phyloP scores from a whole-genome alignment of 2,113 vertebrate species.

The Rynchops niger region DNA sequence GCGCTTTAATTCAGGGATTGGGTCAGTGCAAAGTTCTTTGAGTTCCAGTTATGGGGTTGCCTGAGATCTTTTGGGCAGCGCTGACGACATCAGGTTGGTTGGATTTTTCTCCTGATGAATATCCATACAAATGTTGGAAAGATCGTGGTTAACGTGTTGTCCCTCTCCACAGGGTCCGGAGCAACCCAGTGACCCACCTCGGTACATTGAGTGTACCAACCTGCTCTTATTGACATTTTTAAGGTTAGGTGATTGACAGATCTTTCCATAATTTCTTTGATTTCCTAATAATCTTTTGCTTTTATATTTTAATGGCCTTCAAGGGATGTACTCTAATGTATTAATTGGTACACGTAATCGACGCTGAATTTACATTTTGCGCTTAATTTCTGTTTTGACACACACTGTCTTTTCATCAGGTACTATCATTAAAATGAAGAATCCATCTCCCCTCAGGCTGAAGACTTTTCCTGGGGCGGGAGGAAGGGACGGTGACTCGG shows the following conservation, averaged over 20 bases:
- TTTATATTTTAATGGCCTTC: neutral
- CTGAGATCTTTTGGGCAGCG: neutral
- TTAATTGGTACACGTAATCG: rapidly evolving
- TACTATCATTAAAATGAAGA: rapidly evolving
- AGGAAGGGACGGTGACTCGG: neutral
- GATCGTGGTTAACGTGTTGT: rapidly evolving
- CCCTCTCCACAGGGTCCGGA: neutral
- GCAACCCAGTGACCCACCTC: neutral
- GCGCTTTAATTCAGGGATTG: rapidly evolving
- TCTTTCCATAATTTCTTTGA: neutral
- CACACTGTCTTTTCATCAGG: neutral
- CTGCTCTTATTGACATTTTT: neutral
- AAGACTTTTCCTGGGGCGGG: neutral
- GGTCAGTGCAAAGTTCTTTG: neutral
- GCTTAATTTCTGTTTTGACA: neutral
- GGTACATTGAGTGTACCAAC: rapidly evolving
- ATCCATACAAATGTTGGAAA: neutral
- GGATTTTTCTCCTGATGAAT: neutral
- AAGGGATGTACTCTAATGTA: neutral
- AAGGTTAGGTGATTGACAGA: neutral
- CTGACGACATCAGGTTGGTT: neutral
- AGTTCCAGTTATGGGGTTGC: neutral
- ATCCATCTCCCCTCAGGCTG: neutral
- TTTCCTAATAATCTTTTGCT: neutral
- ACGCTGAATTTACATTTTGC: neutral